Evolutionary conservation across 1,140 invertebrate species (phyloP), one percentile per base, ranked within the genome.

Genomic region (Hyposmocoma kahamanoa): DNA sequence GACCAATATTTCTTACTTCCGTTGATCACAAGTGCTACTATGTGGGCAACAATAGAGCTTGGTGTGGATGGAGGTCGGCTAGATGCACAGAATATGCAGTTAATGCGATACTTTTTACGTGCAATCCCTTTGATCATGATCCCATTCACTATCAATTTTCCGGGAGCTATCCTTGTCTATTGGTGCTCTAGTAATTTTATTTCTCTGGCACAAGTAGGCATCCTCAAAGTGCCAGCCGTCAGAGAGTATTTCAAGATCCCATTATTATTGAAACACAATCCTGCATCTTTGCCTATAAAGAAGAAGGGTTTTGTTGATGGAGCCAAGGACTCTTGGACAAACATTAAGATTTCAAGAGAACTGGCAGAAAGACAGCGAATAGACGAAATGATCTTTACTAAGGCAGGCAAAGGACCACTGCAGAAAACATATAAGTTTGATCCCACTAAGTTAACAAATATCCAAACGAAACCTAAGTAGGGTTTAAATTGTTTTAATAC

Each of bases 1-100:
- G 98, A 99, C 89, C 97, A 97, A 9, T 97, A 90, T 79, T 99
- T 93, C 68, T 50, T 95, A 15, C 82, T 99, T 47, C 98, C 98
- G 2, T 1, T 97, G 0, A 84, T 97, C 34, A 98, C 97, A 1
- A 91, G 92, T 77, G 63, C 87, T 0, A 97, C 97, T 3, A 74
- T 99, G 50, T 91, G 87, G 59, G 59, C 92, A 2, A 97, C 95
- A 6, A 90, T 98, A 38, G 93, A 97, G 89, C 46, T 96, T 11
- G 96, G 96, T 46, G 89, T 93, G n/a, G 96, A 97, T 61, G 85
- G 89, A 43, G 91, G 90, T 0, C 88, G 88, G 59, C 55, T 95
- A 39, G 65, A 75, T 36, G 76, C 91, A 0, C 83, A 90, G 59
- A 91, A 91, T 56, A 88, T 92, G 86, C 88, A 90, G 48, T 65